Evolutionary conservation across 2,797 vertebrate species (phyloP).

Genomic region (Zalophus californianus): DNA sequence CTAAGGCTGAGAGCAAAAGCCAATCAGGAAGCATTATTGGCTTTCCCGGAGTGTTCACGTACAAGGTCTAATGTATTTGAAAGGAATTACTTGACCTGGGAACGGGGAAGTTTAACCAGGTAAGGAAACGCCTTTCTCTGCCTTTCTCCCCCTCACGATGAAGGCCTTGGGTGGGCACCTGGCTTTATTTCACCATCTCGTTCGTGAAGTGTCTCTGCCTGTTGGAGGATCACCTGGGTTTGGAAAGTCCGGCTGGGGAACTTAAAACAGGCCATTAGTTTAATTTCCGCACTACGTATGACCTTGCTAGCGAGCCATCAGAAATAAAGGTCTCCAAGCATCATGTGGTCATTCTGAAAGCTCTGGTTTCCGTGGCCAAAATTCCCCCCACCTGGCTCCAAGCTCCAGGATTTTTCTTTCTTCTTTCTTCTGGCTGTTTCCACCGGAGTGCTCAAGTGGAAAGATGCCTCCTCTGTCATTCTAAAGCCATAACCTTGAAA

Average conservation of each 20-base stretch:
- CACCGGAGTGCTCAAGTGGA: neutral
- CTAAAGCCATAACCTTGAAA: conserved; percentile 71
- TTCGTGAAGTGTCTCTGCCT: neutral
- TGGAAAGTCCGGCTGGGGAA: neutral
- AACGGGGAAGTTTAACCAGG: neutral
- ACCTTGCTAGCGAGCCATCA: neutral
- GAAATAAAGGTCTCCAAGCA: neutral
- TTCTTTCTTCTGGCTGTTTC: neutral
- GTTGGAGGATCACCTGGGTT: neutral
- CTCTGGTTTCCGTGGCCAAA: neutral
- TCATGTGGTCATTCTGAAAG: conserved; percentile 20
- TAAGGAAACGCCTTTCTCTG: neutral
- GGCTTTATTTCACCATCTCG: neutral
- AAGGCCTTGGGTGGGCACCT: neutral
- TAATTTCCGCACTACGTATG: conserved; percentile 22
- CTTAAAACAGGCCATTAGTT: conserved; percentile 31
- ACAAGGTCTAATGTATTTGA: neutral
- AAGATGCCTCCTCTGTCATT: neutral
- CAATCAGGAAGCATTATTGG: neutral
- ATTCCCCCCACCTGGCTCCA: neutral
- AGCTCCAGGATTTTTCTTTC: neutral
- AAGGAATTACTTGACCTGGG: neutral
- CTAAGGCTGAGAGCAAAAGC: neutral
- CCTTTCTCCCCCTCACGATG: neutral
- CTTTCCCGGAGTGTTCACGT: neutral